phyloP scores from a whole-genome alignment of 2,888 invertebrate genomes.

The Acanthoscelides obtectus region DNA sequence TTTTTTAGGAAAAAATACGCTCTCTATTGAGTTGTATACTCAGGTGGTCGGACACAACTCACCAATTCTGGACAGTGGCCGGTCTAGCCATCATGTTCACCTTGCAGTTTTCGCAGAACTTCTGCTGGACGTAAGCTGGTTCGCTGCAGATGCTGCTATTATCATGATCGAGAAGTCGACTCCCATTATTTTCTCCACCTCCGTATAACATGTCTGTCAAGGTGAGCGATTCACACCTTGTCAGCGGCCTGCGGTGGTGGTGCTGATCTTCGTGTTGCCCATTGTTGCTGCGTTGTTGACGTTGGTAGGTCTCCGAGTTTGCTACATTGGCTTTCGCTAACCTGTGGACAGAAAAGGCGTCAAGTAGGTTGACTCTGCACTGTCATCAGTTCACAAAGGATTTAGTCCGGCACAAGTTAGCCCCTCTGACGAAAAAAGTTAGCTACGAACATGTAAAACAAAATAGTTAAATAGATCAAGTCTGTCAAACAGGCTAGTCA shows the following conservation, averaged over 20 bases:
- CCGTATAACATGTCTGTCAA: slow-evolving; percentile 66
- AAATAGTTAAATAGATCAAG: no score
- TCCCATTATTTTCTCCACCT: slow-evolving; percentile 21
- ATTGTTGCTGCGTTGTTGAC: slow-evolving; percentile 28
- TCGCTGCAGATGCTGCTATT: slow-evolving; percentile 85
- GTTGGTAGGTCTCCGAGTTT: slow-evolving; percentile 58
- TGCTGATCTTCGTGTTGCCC: slow-evolving; percentile 35
- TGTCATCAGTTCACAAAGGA: no score
- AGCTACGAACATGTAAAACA: no score
- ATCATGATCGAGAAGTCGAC: slow-evolving; percentile 51
- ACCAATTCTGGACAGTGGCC: slow-evolving; percentile 61
- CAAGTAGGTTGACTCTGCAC: no score
- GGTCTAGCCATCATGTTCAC: slow-evolving; percentile 62
- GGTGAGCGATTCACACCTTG: slow-evolving; percentile 67
- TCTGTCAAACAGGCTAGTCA: no score
- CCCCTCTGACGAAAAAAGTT: no score
- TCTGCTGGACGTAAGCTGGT: slow-evolving; percentile 72
- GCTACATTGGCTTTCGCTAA: slow-evolving; percentile 70
- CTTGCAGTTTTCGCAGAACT: slow-evolving; percentile 73
- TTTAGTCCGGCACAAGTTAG: no score
- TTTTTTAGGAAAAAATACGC: no score
- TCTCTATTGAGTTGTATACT: no score
- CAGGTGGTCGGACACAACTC: not conserved
- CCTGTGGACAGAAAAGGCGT: slow-evolving; percentile 10
- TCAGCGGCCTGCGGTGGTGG: slow-evolving; percentile 45